phyloP scores from a whole-genome alignment of 2,888 invertebrate species.

The Cecidostiba fungosa region DNA sequence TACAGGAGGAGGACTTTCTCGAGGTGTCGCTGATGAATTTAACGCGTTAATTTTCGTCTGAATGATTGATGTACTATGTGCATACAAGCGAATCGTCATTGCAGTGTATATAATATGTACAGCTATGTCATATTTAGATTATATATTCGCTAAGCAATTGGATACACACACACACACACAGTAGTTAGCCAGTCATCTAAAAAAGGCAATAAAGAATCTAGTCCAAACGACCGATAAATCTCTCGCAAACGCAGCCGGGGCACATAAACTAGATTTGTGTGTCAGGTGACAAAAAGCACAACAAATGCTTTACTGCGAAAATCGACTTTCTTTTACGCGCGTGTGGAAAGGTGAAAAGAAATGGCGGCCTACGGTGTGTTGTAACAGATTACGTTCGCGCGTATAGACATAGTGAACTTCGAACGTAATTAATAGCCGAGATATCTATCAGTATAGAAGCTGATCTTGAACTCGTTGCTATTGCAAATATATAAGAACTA shows the following conservation, averaged over 20 bases:
- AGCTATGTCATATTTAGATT: neutral
- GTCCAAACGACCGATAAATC: neutral
- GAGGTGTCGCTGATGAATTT: neutral
- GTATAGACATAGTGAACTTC: neutral
- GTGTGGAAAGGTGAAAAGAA: neutral
- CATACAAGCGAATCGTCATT: no score
- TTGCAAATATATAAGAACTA: neutral
- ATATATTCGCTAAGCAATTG: neutral
- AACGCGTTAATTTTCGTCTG: neutral
- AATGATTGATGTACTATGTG: conserved; percentile 10
- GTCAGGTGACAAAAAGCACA: conserved; percentile 10
- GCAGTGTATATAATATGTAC: neutral
- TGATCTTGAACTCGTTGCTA: neutral
- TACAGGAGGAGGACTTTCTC: neutral
- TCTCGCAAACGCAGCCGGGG: neutral
- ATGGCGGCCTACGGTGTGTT: neutral
- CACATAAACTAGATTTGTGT: conserved; percentile 1
- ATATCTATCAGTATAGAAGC: neutral
- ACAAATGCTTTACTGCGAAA: conserved; percentile 21
- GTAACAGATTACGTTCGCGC: conserved; percentile 23
- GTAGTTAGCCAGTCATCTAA: neutral
- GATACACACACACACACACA: neutral
- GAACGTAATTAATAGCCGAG: conserved; percentile 21
- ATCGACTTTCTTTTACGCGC: conserved; percentile 11
- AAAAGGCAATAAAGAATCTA: neutral